These are phyloP conservation scores for Heliconius sara DNA, from an alignment of 2,888 invertebrate genomes.

Conservation along the genomic window DNA sequence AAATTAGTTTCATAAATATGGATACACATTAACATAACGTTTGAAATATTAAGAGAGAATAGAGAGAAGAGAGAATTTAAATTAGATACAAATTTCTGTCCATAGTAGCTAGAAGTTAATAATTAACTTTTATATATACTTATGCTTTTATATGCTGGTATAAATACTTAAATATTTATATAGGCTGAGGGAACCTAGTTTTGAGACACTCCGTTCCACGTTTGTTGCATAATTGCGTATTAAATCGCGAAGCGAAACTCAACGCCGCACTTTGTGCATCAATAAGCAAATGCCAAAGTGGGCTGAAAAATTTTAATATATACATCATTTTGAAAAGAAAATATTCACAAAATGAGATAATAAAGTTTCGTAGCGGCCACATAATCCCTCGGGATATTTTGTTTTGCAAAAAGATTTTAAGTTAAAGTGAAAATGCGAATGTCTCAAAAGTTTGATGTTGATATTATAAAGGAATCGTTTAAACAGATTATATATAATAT, in stretches of 20 bases:
- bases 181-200: not conserved
- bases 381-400: conserved; percentile 14
- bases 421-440: not conserved
- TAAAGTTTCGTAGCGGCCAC: conserved; percentile 13
- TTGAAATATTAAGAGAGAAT: not conserved
- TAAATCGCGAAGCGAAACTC: not conserved
- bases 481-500: not conserved
- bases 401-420: conserved; percentile 15
- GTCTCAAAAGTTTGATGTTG: conserved; percentile 13
- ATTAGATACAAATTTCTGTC: not conserved
- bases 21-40: not conserved
- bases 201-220: not conserved
- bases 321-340: conserved; percentile 12
- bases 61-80: not conserved
- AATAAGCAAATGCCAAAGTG: not conserved
- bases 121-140: not conserved
- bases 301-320: not conserved
- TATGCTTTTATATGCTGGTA: too few species aligned
- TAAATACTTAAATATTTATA: not conserved
- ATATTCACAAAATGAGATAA: conserved; percentile 10
- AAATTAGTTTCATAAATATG: not conserved
- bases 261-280: not conserved
- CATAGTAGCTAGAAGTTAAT: not conserved
- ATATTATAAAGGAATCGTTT: conserved; percentile 1
- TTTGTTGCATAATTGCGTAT: not conserved